Conservation (phyloP, 2,888 invertebrate species). For the Molorchus minor region DNA sequence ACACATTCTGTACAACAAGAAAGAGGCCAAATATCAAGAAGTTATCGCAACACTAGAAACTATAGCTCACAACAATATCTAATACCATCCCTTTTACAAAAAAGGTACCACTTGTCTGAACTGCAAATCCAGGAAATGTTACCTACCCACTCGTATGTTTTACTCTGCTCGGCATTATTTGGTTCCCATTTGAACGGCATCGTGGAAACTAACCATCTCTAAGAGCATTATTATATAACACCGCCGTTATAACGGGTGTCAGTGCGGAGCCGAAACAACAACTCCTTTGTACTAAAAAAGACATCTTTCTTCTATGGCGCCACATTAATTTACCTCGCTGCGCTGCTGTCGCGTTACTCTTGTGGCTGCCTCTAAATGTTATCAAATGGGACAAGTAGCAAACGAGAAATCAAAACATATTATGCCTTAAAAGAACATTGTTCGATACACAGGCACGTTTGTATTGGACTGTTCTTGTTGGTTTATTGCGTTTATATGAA, state of each 20-base stretch:
- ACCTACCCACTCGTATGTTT: too few relatives aligned
- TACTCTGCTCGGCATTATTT: constrained; percentile 16
- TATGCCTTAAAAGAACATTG: constrained; percentile 16
- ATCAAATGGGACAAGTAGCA: constrained; percentile 15
- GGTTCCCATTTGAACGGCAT: constrained; percentile 1
- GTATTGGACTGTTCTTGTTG: constrained; percentile 1
- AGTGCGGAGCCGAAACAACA: constrained; percentile 10
- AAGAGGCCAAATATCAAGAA: too few relatives aligned
- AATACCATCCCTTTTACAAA: too few relatives aligned
- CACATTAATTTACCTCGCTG: constrained; percentile 1
- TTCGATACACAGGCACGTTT: constrained; percentile 1
- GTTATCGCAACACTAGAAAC: too few relatives aligned
- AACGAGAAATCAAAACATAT: constrained; percentile 9
- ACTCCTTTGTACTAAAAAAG: constrained; percentile 8
- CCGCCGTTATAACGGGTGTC: constrained; percentile 10
- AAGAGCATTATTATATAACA: constrained; percentile 4
- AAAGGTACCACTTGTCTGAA: too few relatives aligned
- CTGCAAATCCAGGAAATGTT: too few relatives aligned
- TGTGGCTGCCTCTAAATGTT: constrained; percentile 15
- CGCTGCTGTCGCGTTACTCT: constrained; percentile 4
- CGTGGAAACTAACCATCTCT: background rate
- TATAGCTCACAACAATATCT: too few relatives aligned
- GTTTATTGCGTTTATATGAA: constrained; percentile 4
- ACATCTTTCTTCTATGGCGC: constrained; percentile 12
- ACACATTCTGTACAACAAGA: too few relatives aligned